Evolutionary conservation across 2,113 vertebrate species (phyloP).

Genomic region (Orientallactaga bullata): DNA sequence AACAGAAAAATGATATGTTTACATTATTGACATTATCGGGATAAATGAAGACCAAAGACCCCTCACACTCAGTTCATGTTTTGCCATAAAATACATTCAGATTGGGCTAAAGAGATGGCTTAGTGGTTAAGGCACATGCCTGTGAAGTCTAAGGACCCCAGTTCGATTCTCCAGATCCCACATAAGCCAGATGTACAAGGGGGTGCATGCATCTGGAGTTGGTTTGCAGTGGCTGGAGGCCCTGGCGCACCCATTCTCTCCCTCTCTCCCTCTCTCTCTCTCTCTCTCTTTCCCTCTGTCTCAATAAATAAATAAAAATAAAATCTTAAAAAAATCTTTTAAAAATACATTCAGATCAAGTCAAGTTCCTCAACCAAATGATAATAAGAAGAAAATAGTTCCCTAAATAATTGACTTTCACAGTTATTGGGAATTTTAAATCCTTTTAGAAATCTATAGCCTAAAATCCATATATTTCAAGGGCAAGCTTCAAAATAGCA

Average conservation of each 20-base stretch:
- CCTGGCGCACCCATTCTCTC: too few species aligned
- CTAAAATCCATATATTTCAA: neutral
- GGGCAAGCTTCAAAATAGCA: neutral
- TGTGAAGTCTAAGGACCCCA: too few species aligned
- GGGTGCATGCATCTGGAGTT: too few species aligned
- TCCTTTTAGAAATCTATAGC: neutral
- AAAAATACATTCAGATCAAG: neutral
- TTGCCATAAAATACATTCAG: conserved; percentile 1
- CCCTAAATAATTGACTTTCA: conserved; percentile 32
- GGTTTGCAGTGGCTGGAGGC: too few species aligned
- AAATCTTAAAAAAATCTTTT: too few species aligned
- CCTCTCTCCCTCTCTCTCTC: too few species aligned
- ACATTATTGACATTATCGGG: neutral
- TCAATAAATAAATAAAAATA: too few species aligned
- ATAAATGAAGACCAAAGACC: neutral
- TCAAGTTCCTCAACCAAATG: conserved; percentile 13
- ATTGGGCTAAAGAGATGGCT: conserved; percentile 26
- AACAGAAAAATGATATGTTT: neutral
- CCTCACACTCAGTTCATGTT: neutral
- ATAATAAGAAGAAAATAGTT: neutral
- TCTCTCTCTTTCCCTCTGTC: too few species aligned
- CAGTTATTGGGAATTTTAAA: neutral
- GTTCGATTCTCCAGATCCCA: too few species aligned
- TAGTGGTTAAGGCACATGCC: too few species aligned
- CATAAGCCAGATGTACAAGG: too few species aligned